Evolutionary conservation across 2,888 invertebrate genomes (phyloP).

Genomic region (Platerodrilus igneus): DNA sequence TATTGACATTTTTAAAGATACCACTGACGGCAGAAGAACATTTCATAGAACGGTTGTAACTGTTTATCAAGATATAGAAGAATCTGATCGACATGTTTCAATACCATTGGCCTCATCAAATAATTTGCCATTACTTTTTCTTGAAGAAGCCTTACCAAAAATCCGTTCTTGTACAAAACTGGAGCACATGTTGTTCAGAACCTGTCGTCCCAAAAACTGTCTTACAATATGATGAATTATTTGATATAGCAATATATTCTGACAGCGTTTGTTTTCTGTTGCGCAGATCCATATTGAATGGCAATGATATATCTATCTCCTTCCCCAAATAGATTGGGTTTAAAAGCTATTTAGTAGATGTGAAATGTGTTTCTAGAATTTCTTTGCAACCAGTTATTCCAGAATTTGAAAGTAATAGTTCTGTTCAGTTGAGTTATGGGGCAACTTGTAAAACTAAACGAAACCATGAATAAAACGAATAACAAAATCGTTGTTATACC

Average conservation of each 20-base stretch:
- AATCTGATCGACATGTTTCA: conserved; percentile 3
- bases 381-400: neutral
- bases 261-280: conserved; percentile 3
- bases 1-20: conserved; percentile 7
- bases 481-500: conserved; percentile 4
- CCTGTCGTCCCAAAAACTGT: conserved; percentile 2
- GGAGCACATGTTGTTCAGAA: conserved; percentile 1
- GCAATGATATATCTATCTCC: neutral
- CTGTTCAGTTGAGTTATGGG: conserved; percentile 3
- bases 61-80: conserved; percentile 7
- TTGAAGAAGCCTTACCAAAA: conserved; percentile 5
- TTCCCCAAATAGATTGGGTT: conserved; percentile 6
- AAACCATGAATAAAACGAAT: conserved; percentile 2
- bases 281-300: conserved; percentile 1
- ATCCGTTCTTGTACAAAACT: conserved; percentile 1
- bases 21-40: conserved; percentile 7
- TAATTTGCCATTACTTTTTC: neutral
- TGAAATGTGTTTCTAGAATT: conserved; percentile 1
- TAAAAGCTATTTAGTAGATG: conserved; percentile 3
- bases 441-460: conserved; percentile 2
- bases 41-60: no score
- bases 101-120: conserved; percentile 4
- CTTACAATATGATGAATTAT: neutral
- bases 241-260: neutral
- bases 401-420: neutral